Base-by-base conservation (phyloP, 2,113 vertebrate species). In the Paramormyrops kingsleyae region DNA sequence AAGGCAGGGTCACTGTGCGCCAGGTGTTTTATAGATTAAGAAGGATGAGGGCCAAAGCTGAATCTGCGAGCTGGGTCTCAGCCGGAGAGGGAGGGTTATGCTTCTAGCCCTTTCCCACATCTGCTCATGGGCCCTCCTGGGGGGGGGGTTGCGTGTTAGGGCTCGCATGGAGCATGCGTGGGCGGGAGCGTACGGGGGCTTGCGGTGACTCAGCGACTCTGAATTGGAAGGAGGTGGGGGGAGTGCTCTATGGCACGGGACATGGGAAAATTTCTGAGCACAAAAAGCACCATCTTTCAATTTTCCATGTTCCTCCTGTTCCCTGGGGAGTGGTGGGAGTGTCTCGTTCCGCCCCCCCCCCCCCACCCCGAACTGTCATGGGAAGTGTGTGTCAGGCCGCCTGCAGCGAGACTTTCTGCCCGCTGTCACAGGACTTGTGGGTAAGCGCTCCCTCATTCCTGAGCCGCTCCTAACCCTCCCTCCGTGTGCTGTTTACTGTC, bases 1-100 rank as follows among this genome's bases (percentile, higher is more conserved):
- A 6, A 42, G 74, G 31, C 13, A 0, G 21, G 1, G 12, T 13
- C 31, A 15, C 31, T 6, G 31, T 17, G 13, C 9, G n/a, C n/a
- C 46, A 21, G 88, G 66, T 42, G 49, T 59, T 89, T 89, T 53
- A 39, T 7, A 83, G 70, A 42, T 89, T 80, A 83, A 52, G 70
- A 87, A 50, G 49, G 24, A 87, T 52, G 46, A 21, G 85, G 49
- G 44, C 85, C 85, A 15, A 86, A 86, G n/a, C 47, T 24, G 84
- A 86, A 50, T 86, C 46, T 50, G 84, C n/a, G 13, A 50, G 44
- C 47, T 86, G 46, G n/a, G 52, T 86, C 84, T 50, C n/a, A 21
- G 35, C 77, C 13, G 31, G 12, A 35, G 35, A 17, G 31, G 35
- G 74, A 31, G 27, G 39, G 15, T 44, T 39, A 42, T 10, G n/a